Evolutionary conservation across 2,888 invertebrate genomes (phyloP), one percentile per base, ranked within the genome.

Genomic region (Clivina fossor): DNA sequence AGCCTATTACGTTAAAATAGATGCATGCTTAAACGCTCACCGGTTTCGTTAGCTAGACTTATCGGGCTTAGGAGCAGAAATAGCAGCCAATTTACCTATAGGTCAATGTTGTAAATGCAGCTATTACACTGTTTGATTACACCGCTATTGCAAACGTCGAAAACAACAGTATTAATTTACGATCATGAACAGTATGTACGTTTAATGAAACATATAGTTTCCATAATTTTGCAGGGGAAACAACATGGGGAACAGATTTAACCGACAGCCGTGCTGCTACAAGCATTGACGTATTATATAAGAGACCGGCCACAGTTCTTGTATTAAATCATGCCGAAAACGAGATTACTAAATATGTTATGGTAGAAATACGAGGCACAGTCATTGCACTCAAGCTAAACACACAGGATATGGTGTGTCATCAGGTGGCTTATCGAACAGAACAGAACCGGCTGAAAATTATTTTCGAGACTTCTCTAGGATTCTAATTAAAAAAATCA

Each of bases 101-200:
- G 56, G 43, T 13, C 43, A 28, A 19, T 53, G 26, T n/a, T n/a
- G n/a, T n/a, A n/a, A n/a, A n/a, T n/a, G 46, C 48, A 15, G 48
- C 18, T 13, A 47, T 47, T 22, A 18, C 30, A 7, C 33, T 47
- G 3, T 24, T 15, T 3, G 33, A 35, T 13, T 47, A 47, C 48
- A 20, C 11, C 13, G 20, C 48, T 35, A 11, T 26, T 2, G 33
- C 48, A 13, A 47, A 47, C 20, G 19, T 47, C 5, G 18, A 47
- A 19, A 7, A 47, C 8, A 19, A 47, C n/a, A 16, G 3, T 5
- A 16, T 47, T 15, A 13, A 16, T 8, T 2, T 37, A 13, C 2
- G 18, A 9, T 3, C 33, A 18, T 5, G 22, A 2, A 33, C 35
- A 13, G 18, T 47, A 5, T 47, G 48, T 33, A 2, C 18, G 9